phyloP scores from a whole-genome alignment of 1,140 invertebrate genomes.

The Sinonovacula constricta region DNA sequence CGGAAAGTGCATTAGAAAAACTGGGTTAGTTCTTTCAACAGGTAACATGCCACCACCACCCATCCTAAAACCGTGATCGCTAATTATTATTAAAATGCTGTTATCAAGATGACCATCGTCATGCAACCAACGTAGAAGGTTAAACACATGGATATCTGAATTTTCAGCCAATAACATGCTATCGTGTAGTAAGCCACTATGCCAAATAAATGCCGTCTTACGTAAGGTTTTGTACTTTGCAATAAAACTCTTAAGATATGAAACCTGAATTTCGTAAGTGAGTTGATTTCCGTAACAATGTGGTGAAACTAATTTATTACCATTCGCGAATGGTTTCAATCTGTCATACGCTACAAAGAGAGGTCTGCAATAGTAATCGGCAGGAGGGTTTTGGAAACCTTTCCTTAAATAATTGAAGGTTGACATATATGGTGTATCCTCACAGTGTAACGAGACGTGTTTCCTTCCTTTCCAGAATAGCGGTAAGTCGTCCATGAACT shows the following conservation, averaged over 20 bases:
- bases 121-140: conserved; percentile 49
- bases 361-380: conserved; percentile 89
- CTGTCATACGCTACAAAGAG: conserved; percentile 79
- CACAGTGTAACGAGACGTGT: conserved; percentile 86
- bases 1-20: conserved; percentile 1
- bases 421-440: conserved; percentile 86
- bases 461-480: conserved; percentile 57
- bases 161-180: neutral
- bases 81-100: conserved; percentile 8
- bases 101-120: neutral
- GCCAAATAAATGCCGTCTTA: neutral
- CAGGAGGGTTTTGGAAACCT: conserved; percentile 88
- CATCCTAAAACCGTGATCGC: conserved; percentile 29
- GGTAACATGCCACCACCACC: neutral
- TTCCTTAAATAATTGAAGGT: conserved; percentile 90
- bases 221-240: neutral
- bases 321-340: conserved; percentile 29
- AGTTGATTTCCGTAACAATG: neutral
- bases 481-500: conserved; percentile 11
- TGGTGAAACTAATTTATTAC: neutral
- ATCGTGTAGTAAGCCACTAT: conserved; percentile 12
- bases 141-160: conserved; percentile 53
- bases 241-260: neutral
- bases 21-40: conserved; percentile 17
- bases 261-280: neutral